phyloP scores from a whole-genome alignment of 2,797 vertebrate species.

The Melopsittacus undulatus region DNA sequence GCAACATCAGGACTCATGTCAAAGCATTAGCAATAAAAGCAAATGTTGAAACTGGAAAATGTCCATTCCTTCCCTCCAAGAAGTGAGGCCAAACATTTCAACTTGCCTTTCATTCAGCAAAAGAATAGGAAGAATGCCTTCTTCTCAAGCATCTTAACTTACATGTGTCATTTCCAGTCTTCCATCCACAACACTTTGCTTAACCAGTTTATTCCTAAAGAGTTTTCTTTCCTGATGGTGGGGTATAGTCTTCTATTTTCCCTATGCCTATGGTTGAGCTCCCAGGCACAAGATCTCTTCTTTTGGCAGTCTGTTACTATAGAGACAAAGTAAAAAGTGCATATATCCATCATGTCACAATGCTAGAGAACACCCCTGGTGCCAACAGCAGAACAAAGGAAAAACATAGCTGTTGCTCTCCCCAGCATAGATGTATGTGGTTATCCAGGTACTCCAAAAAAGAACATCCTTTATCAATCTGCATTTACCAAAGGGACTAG shows the following conservation, averaged over 20 bases:
- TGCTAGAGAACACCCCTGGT: not conserved
- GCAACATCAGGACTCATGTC: not conserved
- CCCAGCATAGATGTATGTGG: not conserved
- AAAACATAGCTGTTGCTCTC: not conserved
- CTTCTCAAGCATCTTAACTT: not conserved
- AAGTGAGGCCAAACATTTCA: not conserved
- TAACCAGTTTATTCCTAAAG: not conserved
- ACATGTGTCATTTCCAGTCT: not conserved
- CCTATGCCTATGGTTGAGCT: not conserved
- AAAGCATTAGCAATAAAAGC: not conserved
- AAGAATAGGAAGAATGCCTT: not conserved
- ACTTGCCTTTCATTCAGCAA: not conserved
- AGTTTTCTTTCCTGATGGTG: not conserved
- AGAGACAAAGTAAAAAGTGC: slow-evolving; percentile 10
- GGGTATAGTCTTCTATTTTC: not conserved
- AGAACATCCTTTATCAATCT: not conserved
- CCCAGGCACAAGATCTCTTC: not conserved
- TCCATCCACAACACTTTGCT: not conserved
- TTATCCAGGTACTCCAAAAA: not conserved
- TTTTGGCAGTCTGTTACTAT: slow-evolving; percentile 16
- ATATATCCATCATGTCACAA: not conserved
- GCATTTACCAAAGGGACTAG: not conserved
- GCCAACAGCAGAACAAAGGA: not conserved
- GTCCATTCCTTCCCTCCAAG: not conserved
- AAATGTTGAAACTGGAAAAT: not conserved